A percentile compares a stretch with the other conserved stretches of the same genome.
phyloP scores from a whole-genome alignment of 1,140 invertebrate genomes.

The Probaryconus sp. region DNA sequence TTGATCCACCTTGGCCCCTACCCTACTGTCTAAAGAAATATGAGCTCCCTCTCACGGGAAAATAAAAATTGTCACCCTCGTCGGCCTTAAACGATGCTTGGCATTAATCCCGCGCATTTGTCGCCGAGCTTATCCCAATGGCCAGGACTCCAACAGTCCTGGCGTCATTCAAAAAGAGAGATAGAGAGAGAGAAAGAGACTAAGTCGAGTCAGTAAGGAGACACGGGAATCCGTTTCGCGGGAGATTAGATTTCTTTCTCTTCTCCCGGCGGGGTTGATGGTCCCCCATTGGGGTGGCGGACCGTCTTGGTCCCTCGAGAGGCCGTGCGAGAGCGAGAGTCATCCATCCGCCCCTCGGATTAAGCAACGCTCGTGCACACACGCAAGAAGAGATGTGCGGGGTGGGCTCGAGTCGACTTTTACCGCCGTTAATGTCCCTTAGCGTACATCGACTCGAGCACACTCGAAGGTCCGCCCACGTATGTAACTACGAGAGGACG shows the following conservation, averaged over 20 bases:
- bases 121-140: constrained; percentile 32
- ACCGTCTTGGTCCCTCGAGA: constrained; percentile 37
- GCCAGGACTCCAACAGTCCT: constrained; percentile 1
- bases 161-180: not conserved
- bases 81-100: constrained; percentile 32
- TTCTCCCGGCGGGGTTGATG: constrained; percentile 14
- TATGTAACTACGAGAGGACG: constrained; percentile 33
- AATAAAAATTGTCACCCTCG: constrained; percentile 42
- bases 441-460: constrained; percentile 45
- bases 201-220: constrained; percentile 20
- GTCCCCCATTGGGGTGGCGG: not conserved
- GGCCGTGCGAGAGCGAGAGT: constrained; percentile 44
- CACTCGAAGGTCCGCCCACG: constrained; percentile 40
- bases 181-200: no score
- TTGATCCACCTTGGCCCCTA: no score
- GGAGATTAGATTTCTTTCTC: constrained; percentile 44
- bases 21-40: constrained; percentile 26
- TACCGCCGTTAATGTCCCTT: constrained; percentile 59
- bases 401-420: constrained; percentile 47
- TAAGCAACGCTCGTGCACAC: constrained; percentile 38
- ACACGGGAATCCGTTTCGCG: constrained; percentile 49
- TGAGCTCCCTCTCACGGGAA: constrained; percentile 11
- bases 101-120: constrained; percentile 48
- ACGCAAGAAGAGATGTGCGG: constrained; percentile 13
- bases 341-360: constrained; percentile 51